These are phyloP conservation scores for Callopanchax toddi DNA, from an alignment of 2,113 vertebrate species.

Conservation along the genomic window DNA sequence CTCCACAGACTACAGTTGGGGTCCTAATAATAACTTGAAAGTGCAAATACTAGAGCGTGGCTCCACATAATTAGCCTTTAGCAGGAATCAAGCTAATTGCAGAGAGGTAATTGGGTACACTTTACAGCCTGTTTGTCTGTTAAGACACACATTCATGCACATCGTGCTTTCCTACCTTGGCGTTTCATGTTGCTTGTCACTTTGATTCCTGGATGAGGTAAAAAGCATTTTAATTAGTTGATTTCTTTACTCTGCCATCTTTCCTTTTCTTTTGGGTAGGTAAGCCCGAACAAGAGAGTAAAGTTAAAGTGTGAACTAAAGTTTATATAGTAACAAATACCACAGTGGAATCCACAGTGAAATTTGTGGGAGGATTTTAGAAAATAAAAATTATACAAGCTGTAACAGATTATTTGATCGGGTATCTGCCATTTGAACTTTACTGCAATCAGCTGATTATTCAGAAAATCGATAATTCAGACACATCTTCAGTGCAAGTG, in stretches of 20 bases:
- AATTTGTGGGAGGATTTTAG: neutral
- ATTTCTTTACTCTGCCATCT: slow-evolving; percentile 52
- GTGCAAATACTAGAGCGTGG: slow-evolving; percentile 76
- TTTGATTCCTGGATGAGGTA: slow-evolving; percentile 77
- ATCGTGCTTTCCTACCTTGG: slow-evolving; percentile 59
- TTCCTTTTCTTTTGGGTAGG: slow-evolving; percentile 41
- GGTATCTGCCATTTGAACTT: too few species aligned
- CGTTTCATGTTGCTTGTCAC: slow-evolving; percentile 77
- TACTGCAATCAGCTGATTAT: too few species aligned
- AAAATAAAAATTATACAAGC: neutral
- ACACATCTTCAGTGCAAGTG: too few species aligned
- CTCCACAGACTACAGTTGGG: slow-evolving; percentile 74
- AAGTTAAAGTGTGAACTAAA: slow-evolving; percentile 37
- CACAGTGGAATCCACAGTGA: slow-evolving; percentile 28
- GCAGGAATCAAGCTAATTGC: slow-evolving; percentile 82
- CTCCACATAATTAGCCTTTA: slow-evolving; percentile 83
- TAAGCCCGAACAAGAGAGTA: slow-evolving; percentile 33
- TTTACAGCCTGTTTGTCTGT: slow-evolving; percentile 71
- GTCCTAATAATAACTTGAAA: slow-evolving; percentile 88
- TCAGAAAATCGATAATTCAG: too few species aligned
- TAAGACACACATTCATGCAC: slow-evolving; percentile 39
- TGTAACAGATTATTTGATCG: neutral
- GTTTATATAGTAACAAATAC: slow-evolving; percentile 33
- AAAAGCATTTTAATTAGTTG: slow-evolving; percentile 75
- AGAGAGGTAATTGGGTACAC: slow-evolving; percentile 80